Percentiles rank a stretch among this genome's conserved stretches.
Conservation (phyloP, 1,140 invertebrate genomes). For the Pachypeltis micranthus region DNA sequence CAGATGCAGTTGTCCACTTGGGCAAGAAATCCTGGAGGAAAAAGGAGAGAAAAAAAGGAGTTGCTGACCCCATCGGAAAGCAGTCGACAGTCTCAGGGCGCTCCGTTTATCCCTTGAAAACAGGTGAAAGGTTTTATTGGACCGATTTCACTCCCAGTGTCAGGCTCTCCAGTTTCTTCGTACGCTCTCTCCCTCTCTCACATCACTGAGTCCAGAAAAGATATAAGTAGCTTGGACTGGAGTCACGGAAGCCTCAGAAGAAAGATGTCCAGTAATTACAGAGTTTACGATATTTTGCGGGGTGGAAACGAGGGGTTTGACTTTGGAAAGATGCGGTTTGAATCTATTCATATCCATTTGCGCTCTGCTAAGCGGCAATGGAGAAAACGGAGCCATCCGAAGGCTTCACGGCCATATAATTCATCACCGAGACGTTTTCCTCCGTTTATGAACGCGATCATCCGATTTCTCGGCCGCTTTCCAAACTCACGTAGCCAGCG, state of each 20-base stretch:
- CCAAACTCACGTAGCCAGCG: constrained; percentile 4
- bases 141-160: constrained; percentile 3
- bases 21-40: not conserved
- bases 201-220: not conserved
- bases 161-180: not conserved
- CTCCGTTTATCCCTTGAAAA: not conserved
- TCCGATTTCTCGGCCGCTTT: not conserved
- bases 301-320: not conserved
- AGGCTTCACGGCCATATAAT: not conserved
- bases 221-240: not conserved
- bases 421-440: not conserved
- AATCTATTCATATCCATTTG: not conserved
- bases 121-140: constrained; percentile 9
- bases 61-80: not conserved
- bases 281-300: not conserved
- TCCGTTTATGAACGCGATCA: not conserved
- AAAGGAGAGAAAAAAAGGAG: not conserved
- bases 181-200: not conserved
- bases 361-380: not conserved
- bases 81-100: not conserved
- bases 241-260: not conserved
- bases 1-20: not conserved
- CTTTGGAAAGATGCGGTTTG: not conserved
- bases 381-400: not conserved
- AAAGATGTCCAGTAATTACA: not conserved